These are phyloP conservation scores for Mythimna albipuncta DNA, from an alignment of 2,888 invertebrate genomes.

Conservation along the genomic window DNA sequence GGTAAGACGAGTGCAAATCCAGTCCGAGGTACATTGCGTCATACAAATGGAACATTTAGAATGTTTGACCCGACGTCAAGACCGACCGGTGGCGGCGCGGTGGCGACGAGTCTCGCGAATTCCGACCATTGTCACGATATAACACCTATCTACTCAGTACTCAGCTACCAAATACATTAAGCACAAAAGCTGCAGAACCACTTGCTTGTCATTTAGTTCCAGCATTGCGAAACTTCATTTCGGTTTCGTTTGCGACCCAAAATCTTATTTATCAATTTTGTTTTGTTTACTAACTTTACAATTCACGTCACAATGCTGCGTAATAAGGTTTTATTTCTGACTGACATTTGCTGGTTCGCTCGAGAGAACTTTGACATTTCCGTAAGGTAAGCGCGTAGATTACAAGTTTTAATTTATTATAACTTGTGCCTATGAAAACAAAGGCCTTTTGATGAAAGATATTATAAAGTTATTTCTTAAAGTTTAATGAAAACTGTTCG, in stretches of 20 bases:
- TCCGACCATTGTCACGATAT: slow-evolving; percentile 83
- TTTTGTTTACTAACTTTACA: slow-evolving; percentile 56
- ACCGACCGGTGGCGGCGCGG: slow-evolving; percentile 65
- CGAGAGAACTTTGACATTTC: slow-evolving; percentile 51
- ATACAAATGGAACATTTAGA: slow-evolving; percentile 86
- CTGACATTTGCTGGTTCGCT: slow-evolving; percentile 44
- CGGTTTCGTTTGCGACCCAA: slow-evolving; percentile 61
- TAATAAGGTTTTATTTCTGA: slow-evolving; percentile 50
- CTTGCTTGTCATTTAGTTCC: slow-evolving; percentile 73
- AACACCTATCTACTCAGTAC: slow-evolving; percentile 70
- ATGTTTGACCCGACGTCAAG: slow-evolving; percentile 85
- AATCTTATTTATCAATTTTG: slow-evolving; percentile 52
- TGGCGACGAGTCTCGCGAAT: slow-evolving; percentile 76
- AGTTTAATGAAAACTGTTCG: slow-evolving; percentile 4
- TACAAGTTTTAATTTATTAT: not conserved
- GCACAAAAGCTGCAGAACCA: slow-evolving; percentile 68
- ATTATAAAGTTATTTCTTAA: slow-evolving; percentile 4
- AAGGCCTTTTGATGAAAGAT: slow-evolving; percentile 10
- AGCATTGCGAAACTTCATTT: slow-evolving; percentile 69
- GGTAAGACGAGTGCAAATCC: slow-evolving; percentile 86
- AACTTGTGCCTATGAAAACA: slow-evolving; percentile 5
- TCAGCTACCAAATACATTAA: slow-evolving; percentile 65
- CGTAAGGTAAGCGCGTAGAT: slow-evolving; percentile 21
- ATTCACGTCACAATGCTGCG: slow-evolving; percentile 38
- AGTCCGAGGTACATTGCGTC: slow-evolving; percentile 85